Conservation (phyloP, 2,888 invertebrate genomes). For the Lasioglossum lativentre region DNA sequence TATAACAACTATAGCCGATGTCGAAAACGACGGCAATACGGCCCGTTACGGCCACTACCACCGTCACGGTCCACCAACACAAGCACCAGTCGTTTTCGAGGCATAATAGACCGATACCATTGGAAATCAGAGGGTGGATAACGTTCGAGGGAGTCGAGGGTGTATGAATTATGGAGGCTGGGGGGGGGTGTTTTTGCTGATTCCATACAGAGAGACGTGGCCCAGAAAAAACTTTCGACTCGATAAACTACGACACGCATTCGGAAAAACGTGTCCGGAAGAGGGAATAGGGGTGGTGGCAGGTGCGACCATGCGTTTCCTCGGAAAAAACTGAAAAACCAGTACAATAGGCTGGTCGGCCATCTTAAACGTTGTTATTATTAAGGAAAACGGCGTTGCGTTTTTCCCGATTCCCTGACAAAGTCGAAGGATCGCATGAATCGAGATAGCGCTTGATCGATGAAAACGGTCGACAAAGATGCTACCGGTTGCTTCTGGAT, state of each 20-base stretch:
- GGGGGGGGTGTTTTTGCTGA: constrained; percentile 68
- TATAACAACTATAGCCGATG: constrained; percentile 15
- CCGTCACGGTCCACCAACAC: constrained; percentile 47
- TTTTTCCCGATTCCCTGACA: background rate
- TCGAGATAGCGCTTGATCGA: constrained; percentile 20
- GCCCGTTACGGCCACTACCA: constrained; percentile 9
- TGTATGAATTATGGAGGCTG: constrained; percentile 74
- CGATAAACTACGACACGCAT: constrained; percentile 67
- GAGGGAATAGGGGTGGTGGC: background rate
- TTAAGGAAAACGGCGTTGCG: constrained; percentile 28
- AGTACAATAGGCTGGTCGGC: constrained; percentile 16
- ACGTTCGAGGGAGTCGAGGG: constrained; percentile 70
- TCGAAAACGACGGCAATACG: constrained; percentile 28
- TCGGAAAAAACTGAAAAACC: constrained; percentile 42
- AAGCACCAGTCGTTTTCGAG: constrained; percentile 34
- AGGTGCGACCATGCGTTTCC: constrained; percentile 45
- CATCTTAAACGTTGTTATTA: background rate
- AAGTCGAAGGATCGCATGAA: constrained; percentile 21
- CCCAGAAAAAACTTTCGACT: constrained; percentile 62
- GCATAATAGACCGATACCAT: constrained; percentile 70
- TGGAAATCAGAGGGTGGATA: constrained; percentile 72
- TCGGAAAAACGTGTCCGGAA: constrained; percentile 65
- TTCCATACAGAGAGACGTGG: constrained; percentile 56
- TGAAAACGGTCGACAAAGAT: background rate
- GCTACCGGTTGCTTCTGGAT: constrained; percentile 49